Evolutionary conservation across 2,888 invertebrate genomes (phyloP), one percentile per base, ranked within the genome.

Genomic region (Sclerodermus sp.): DNA sequence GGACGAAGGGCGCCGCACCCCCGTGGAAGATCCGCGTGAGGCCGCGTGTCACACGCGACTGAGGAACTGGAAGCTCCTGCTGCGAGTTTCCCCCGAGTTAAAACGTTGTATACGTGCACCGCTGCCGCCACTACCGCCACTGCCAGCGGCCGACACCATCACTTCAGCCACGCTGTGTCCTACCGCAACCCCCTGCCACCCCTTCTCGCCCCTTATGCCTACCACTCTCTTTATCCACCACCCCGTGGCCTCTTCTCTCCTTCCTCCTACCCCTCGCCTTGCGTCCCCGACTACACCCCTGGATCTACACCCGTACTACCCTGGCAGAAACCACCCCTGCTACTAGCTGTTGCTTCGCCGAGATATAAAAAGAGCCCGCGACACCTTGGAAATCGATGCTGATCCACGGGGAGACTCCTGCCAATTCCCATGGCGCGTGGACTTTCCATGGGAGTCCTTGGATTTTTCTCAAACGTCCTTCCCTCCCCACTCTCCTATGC

Each of bases 31-130:
- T 48, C 51, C 55, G 60, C 40, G 55, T 60, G 53, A 54, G 57
- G 60, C 62, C 68, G 67, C 68, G 70, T 60, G 64, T 66, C 58
- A 63, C 69, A 68, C 67, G 70, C 71, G 70, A 73, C 73, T 73
- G 72, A 66, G 62, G 57, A 60, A 54, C 53, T 57, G 54, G 53
- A 53, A 23, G 59, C 58, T 59, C 50, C 55, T 57, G 55, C 60
- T 58, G n/a, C 60, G 57, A 57, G 65, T 64, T 57, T 58, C 56
- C 55, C 57, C 53, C 48, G 60, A 57, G 63, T 63, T 60, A 59
- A 60, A 66, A 61, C 45, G 49, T 40, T 23, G 18, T 32, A 18
- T 38, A 50, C 34, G 30, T 42, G 23, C 3, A 23, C 23, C 23
- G 23, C 23, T 23, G 23, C 23, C 8, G 8, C 23, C 23, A 8